Evolutionary conservation across 2,113 vertebrate species (phyloP).

Genomic region (Pomatostomus ruficeps): DNA sequence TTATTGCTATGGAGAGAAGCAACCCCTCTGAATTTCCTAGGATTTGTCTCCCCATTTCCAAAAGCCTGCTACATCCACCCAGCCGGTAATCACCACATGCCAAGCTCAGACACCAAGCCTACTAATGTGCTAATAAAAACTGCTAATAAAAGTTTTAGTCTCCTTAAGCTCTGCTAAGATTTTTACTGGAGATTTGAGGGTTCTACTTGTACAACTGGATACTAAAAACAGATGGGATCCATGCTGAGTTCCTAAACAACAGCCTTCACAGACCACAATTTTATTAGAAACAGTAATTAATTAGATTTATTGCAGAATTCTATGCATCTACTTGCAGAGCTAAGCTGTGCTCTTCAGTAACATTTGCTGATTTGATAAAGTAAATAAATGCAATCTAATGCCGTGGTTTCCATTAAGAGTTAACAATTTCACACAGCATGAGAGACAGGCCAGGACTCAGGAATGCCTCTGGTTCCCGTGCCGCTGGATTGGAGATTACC

Average conservation of each 20-base stretch:
- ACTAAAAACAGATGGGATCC: conserved; percentile 33
- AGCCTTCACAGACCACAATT: background rate
- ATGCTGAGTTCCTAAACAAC: background rate
- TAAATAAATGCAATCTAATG: background rate
- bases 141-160: conserved; percentile 17
- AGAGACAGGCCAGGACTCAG: background rate
- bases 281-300: conserved; percentile 12
- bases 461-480: background rate
- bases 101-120: background rate
- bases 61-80: background rate
- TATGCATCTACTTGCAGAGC: background rate
- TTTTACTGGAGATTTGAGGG: conserved; percentile 14
- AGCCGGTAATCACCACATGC: background rate
- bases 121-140: conserved; percentile 49
- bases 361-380: background rate
- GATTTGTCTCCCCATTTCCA: background rate
- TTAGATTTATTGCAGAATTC: background rate
- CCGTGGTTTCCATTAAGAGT: background rate
- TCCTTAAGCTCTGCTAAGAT: background rate
- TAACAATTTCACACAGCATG: background rate
- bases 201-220: background rate
- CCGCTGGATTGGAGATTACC: background rate
- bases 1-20: background rate
- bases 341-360: background rate
- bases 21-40: background rate